Evolutionary conservation across 2,888 invertebrate species (phyloP), one percentile per base, ranked within the genome.

Genomic region (Philereme vetulata): DNA sequence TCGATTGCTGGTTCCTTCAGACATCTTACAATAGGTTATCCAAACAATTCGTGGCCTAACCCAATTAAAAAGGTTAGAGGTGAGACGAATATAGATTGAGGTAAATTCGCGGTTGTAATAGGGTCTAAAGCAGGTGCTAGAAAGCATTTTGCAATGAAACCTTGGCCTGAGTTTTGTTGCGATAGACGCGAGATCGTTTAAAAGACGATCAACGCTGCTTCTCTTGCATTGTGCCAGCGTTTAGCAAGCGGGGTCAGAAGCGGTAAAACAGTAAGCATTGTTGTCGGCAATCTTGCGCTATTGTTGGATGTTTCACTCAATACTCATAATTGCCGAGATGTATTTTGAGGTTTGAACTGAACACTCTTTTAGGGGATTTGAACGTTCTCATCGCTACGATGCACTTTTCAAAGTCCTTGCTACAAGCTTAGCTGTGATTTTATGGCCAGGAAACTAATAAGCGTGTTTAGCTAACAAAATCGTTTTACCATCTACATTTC

Each of bases 161-260:
- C 91, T 88, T 92, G 90, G 87, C 86, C 80, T 66, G 33, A 33
- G 47, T 45, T 10, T 47, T 11, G 81, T 85, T 85, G 84, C 87
- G 82, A 80, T 85, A 84, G 77, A 78, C 78, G 83, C 83, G 80
- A 87, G 85, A 90, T 85, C 90, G 78, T 87, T 90, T 90, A 90
- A 90, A 90, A 90, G 86, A 87, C 90, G 88, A 91, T 91, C 88
- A 90, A 80, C 81, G 72, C 77, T 73, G 81, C 85, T 86, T 84
- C 85, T 90, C 84, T 74, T 49, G 79, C 80, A 86, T 86, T 88
- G 85, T 88, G 84, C 76, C 71, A 74, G 76, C 74, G 81, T 88
- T 88, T 85, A 82, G 87, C 83, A 88, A 90, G 79, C 76, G 77
- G 82, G 85, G 84, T 88, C 86, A 84, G 75, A 78, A 75, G 69